Conservation (phyloP, 2,888 invertebrate species). For the Suillia variegata region DNA sequence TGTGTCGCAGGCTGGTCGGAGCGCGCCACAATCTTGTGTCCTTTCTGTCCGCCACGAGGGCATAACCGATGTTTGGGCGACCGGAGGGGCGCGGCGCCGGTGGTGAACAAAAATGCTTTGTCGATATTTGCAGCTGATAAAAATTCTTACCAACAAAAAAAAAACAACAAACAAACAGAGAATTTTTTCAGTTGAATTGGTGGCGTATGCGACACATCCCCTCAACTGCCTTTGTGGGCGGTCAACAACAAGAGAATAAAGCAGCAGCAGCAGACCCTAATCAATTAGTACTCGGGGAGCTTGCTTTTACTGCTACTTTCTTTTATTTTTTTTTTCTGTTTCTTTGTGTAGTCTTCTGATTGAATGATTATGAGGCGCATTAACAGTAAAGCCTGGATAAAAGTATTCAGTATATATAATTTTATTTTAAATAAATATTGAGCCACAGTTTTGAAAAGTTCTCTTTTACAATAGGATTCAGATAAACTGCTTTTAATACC, state of each 20-base stretch:
- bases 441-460: too few species aligned
- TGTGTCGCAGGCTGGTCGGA: too few species aligned
- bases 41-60: background rate
- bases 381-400: conserved; percentile 5
- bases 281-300: conserved; percentile 38
- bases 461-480: too few species aligned
- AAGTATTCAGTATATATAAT: background rate
- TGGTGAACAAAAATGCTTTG: background rate
- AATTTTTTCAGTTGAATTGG: too few species aligned
- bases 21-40: background rate
- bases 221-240: too few species aligned
- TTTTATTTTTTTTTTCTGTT: background rate
- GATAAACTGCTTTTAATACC: too few species aligned
- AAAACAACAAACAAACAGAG: too few species aligned
- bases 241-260: too few species aligned
- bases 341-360: too few species aligned
- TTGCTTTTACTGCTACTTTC: background rate
- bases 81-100: background rate
- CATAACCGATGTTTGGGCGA: background rate
- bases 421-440: too few species aligned
- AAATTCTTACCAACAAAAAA: too few species aligned
- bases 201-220: background rate
- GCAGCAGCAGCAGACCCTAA: conserved; percentile 40
- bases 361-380: conserved; percentile 7
- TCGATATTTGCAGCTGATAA: background rate